These are phyloP conservation scores for Eutrigla gurnardus DNA, from an alignment of 2,797 vertebrate genomes.

Conservation along the genomic window DNA sequence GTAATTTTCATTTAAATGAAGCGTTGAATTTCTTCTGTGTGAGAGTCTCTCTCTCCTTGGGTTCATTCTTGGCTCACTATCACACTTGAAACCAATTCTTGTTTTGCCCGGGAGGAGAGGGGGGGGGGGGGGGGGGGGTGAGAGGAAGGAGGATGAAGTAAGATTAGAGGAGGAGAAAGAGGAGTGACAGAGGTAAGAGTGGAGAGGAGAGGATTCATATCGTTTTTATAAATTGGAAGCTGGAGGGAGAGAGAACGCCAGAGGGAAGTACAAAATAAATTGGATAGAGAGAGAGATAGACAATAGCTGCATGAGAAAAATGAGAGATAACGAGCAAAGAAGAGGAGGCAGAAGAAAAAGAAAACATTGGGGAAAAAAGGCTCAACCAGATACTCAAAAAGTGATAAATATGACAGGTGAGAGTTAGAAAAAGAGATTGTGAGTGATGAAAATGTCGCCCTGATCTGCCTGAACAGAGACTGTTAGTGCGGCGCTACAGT, in stretches of 20 bases:
- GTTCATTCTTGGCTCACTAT: conserved; percentile 39
- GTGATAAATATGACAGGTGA: background rate
- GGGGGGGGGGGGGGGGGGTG: background rate
- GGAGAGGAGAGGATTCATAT: conserved; percentile 39
- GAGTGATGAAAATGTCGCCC: too few species aligned
- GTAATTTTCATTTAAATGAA: conserved; percentile 31
- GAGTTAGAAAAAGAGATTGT: background rate
- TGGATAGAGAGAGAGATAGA: conserved; percentile 44
- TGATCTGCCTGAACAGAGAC: too few species aligned
- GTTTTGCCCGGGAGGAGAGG: conserved; percentile 11
- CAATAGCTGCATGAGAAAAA: conserved; percentile 56
- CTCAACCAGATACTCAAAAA: background rate
- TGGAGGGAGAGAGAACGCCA: conserved; percentile 39
- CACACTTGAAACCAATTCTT: conserved; percentile 30
- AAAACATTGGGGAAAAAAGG: background rate
- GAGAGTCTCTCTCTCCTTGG: conserved; percentile 12
- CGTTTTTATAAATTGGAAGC: conserved; percentile 63
- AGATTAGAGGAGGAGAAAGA: background rate
- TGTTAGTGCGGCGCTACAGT: too few species aligned
- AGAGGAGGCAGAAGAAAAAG: conserved; percentile 14
- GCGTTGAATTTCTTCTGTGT: conserved; percentile 26
- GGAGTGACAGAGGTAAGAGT: background rate
- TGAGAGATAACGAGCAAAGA: conserved; percentile 38
- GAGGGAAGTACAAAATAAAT: conserved; percentile 61
- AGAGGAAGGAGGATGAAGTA: conserved; percentile 7